Evolutionary conservation across 2,113 vertebrate genomes (phyloP).

Genomic region (Pygoscelis antarcticus): DNA sequence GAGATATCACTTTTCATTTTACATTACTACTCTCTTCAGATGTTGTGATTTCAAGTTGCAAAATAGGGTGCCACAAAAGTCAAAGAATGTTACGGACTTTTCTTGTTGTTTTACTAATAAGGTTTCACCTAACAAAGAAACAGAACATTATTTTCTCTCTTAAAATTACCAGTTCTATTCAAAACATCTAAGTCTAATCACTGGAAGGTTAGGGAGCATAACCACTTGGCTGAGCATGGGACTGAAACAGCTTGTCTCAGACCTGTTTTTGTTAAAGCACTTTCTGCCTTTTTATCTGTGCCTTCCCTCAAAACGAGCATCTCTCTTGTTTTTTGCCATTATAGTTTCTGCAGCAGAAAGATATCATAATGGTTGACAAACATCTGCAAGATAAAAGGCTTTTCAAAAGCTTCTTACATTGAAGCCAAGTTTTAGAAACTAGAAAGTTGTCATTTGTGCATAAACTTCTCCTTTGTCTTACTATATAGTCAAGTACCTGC

Average conservation of each 20-base stretch:
- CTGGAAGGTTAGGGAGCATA: neutral
- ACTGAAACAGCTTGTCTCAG: neutral
- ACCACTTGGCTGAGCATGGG: neutral
- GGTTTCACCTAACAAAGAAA: neutral
- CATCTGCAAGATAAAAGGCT: slow-evolving; percentile 31
- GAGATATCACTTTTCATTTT: neutral
- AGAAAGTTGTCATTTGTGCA: neutral
- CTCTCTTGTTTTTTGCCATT: neutral
- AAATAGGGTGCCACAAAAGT: neutral
- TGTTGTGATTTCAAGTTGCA: neutral
- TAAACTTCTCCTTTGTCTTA: neutral
- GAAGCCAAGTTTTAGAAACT: neutral
- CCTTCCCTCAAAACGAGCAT: neutral
- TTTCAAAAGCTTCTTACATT: neutral
- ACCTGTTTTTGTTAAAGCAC: neutral
- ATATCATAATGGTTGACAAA: neutral
- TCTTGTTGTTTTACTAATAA: neutral
- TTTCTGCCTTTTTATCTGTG: neutral
- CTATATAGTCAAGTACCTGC: neutral
- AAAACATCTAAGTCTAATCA: neutral
- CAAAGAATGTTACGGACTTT: neutral
- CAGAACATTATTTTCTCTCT: neutral
- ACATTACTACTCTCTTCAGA: neutral
- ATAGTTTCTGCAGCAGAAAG: slow-evolving; percentile 6
- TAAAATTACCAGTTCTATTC: neutral